These are phyloP conservation scores for Eretmocerus hayati DNA, from an alignment of 2,888 invertebrate species.

Conservation along the genomic window DNA sequence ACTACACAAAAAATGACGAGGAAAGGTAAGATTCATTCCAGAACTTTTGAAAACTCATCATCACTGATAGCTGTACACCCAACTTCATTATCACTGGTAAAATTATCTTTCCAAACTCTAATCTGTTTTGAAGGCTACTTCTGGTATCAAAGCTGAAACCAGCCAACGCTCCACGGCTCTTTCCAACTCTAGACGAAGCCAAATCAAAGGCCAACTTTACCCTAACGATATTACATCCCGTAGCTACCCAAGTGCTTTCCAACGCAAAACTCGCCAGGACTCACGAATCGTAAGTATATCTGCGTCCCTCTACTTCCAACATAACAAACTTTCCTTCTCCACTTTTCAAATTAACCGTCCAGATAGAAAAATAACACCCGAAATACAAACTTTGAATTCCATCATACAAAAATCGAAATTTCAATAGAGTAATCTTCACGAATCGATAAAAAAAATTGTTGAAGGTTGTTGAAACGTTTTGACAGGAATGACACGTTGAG, in stretches of 20 bases:
- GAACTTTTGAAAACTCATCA: too few species aligned
- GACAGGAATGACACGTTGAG: background rate
- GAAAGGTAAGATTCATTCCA: conserved; percentile 1
- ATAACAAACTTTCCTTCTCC: too few species aligned
- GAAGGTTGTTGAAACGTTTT: background rate
- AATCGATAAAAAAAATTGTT: background rate
- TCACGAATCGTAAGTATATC: conserved; percentile 29
- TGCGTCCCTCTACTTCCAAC: too few species aligned
- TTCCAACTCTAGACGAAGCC: conserved; percentile 60
- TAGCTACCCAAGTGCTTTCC: conserved; percentile 59
- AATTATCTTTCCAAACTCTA: background rate
- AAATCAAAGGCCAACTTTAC: conserved; percentile 69
- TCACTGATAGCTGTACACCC: too few species aligned
- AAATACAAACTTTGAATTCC: too few species aligned
- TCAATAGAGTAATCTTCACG: too few species aligned
- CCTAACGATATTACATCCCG: conserved; percentile 61
- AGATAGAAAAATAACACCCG: too few species aligned
- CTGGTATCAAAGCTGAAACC: conserved; percentile 30
- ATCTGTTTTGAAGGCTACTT: conserved; percentile 29
- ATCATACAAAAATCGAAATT: too few species aligned
- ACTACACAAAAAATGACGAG: conserved; percentile 18
- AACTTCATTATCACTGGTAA: too few species aligned
- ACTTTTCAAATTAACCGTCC: too few species aligned
- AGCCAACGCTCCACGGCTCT: conserved; percentile 28
- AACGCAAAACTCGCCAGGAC: conserved; percentile 59